A percentile compares a stretch with the other conserved stretches of the same genome.
These are phyloP conservation scores for Synergus umbraculus DNA, from an alignment of 2,888 invertebrate genomes.

Conservation along the genomic window DNA sequence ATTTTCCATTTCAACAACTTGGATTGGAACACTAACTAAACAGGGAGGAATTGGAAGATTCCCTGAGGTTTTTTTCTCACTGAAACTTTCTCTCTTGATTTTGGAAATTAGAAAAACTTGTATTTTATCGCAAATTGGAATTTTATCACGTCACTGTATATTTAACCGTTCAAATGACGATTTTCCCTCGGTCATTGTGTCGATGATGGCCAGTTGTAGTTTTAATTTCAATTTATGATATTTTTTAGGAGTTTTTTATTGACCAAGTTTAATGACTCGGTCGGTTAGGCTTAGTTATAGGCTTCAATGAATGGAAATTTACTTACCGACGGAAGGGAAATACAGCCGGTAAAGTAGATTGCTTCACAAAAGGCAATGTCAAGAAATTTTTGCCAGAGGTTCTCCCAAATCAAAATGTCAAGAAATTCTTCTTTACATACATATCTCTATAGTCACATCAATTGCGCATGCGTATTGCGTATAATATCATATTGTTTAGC, in stretches of 20 bases:
- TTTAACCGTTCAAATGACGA: background rate
- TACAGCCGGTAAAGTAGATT: too few relatives aligned
- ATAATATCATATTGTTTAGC: too few relatives aligned
- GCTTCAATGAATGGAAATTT: too few relatives aligned
- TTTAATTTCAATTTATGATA: background rate
- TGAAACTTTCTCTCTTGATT: background rate
- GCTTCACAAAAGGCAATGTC: too few relatives aligned
- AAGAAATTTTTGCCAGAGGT: too few relatives aligned
- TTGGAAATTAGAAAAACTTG: background rate
- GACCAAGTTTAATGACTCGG: background rate
- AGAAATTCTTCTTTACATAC: too few relatives aligned
- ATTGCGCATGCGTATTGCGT: too few relatives aligned
- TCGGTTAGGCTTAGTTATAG: too few relatives aligned
- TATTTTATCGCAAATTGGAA: background rate
- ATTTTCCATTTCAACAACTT: background rate
- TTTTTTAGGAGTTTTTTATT: slow-evolving; percentile 8
- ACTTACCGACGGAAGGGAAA: too few relatives aligned
- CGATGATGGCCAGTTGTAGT: background rate
- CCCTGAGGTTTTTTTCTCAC: background rate
- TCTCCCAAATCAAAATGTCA: too few relatives aligned
- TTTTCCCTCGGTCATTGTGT: background rate
- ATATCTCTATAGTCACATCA: too few relatives aligned
- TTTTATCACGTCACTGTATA: background rate
- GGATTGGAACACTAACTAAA: too few relatives aligned
- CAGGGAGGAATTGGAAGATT: background rate